phyloP scores from a whole-genome alignment of 1,140 invertebrate genomes.

The Latrodectus geometricus region DNA sequence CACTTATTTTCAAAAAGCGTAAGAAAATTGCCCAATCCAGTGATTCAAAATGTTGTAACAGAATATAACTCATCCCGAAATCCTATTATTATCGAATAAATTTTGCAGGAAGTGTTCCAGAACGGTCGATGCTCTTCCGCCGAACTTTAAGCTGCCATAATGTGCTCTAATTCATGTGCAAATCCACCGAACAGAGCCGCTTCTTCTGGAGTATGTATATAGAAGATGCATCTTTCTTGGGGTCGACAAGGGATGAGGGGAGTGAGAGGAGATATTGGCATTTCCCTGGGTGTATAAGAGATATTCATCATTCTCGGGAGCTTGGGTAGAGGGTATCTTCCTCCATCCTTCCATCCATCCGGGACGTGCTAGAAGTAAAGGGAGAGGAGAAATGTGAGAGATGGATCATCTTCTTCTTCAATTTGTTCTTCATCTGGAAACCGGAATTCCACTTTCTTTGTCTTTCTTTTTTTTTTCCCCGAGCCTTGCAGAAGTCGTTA shows the following conservation, averaged over 20 bases:
- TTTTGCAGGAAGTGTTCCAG: too few relatives aligned
- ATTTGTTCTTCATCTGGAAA: background rate
- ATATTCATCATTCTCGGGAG: constrained; percentile 10
- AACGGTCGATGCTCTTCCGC: too few relatives aligned
- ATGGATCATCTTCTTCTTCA: constrained; percentile 7
- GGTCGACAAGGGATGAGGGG: background rate
- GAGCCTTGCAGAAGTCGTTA: background rate
- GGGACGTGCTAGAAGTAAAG: background rate
- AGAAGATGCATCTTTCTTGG: too few relatives aligned
- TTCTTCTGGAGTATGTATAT: too few relatives aligned
- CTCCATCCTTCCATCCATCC: background rate
- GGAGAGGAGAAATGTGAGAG: background rate
- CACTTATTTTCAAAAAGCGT: too few relatives aligned
- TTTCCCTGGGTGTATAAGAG: background rate
- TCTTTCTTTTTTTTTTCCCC: background rate
- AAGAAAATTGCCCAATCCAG: too few relatives aligned
- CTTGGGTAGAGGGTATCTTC: background rate
- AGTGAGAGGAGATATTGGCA: background rate
- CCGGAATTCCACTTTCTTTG: constrained; percentile 22
- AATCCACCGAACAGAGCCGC: too few relatives aligned
- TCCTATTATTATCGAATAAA: too few relatives aligned
- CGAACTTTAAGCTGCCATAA: too few relatives aligned
- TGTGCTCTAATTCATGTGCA: too few relatives aligned
- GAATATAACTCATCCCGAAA: too few relatives aligned
- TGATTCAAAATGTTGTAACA: too few relatives aligned